Base-by-base conservation (phyloP, 2,888 invertebrate genomes). In the Drosophila vallismaia region DNA sequence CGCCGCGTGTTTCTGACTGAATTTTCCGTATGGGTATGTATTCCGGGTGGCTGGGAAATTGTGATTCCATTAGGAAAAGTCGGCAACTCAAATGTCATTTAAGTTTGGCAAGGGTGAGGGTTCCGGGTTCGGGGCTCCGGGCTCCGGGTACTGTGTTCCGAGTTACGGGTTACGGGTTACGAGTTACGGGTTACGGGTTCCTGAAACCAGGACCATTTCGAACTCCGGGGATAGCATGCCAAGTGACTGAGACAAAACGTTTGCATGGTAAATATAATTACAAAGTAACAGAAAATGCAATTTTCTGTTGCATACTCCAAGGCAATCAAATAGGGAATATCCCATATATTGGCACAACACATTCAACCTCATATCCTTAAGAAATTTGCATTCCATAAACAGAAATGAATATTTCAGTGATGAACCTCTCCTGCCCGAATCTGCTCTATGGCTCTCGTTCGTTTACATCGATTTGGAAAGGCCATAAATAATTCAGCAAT, bases 61-160 rank as follows among this genome's bases (percentile, higher is more conserved):
- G 79, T 87, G 83, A 82, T 87, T 79, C 83, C 86, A 84, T 84
- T 84, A 87, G 83, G 79, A 75, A 71, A 86, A 79, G 84, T 84
- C 85, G 80, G 74, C 71, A 82, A 71, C 83, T 83, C 79, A 77
- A 79, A 84, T 83, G 86, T 74, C 81, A 87, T 85, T 83, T 75
- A 79, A 85, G 85, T 83, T 82, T 64, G 62, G 31, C 42, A 50
- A 49, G 55, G 46, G 28, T 40, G 40, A 19, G 1, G 14, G 38
- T 4, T 10, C 19, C 10, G 10, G 44, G 44, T 19, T 24, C 24
- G 14, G 14, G 12, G 33, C 10, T 33, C 9, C 33, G 33, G 33
- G n/a, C n/a, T 36, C 4, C 33, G 1, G n/a, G n/a, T 10, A 10
- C 4, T 0, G 36, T 10, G 36, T 36, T 36, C 4, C n/a, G 10